Evolutionary conservation across 53 echinoderm and acorn worm genomes (phyloP).

Genomic region (Echinometra lucunter): DNA sequence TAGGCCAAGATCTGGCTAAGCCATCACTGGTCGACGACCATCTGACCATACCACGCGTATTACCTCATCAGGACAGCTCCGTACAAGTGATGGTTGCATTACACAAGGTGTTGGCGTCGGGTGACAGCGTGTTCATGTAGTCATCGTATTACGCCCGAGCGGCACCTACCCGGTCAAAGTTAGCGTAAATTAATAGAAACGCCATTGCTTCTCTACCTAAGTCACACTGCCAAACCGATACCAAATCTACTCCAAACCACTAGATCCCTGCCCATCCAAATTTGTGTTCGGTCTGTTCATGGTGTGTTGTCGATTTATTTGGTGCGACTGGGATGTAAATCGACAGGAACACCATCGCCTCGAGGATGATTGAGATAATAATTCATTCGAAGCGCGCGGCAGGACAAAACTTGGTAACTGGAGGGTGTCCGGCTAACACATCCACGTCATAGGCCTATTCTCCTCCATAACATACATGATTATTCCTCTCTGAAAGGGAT

Average conservation of each 20-base stretch:
- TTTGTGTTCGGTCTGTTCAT: too few relatives aligned
- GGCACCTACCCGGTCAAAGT: not conserved
- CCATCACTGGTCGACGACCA: not conserved
- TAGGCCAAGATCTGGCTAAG: too few relatives aligned
- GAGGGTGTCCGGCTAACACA: not conserved
- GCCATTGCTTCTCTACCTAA: too few relatives aligned
- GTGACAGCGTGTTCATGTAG: slow-evolving; percentile 20
- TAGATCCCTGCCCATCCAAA: too few relatives aligned
- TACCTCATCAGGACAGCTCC: not conserved
- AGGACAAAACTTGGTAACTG: not conserved
- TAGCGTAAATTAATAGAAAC: slow-evolving; percentile 21
- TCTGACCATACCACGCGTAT: too few relatives aligned
- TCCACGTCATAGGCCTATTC: not conserved
- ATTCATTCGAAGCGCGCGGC: not conserved
- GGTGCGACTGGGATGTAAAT: too few relatives aligned
- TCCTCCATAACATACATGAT: not conserved
- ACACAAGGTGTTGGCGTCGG: slow-evolving; percentile 23
- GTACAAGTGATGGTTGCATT: slow-evolving; percentile 33
- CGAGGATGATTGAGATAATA: not conserved
- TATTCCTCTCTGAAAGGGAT: not conserved
- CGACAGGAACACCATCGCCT: not conserved
- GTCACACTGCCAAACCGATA: too few relatives aligned
- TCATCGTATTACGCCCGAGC: not conserved
- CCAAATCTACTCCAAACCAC: too few relatives aligned
- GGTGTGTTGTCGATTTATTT: too few relatives aligned